Evolutionary conservation across 1,140 invertebrate genomes (phyloP).

Genomic region (Megathymus violae): DNA sequence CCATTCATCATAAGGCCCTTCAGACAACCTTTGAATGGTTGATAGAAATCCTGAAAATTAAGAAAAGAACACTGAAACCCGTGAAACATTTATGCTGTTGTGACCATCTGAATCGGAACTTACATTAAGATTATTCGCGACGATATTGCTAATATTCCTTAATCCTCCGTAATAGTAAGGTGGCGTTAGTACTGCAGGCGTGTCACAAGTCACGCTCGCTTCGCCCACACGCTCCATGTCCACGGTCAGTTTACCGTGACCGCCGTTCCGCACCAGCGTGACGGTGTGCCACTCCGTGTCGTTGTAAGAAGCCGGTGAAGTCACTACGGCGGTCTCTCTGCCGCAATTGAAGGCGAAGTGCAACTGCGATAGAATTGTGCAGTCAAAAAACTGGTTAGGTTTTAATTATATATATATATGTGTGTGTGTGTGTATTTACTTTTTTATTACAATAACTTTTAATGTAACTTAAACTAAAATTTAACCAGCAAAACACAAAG

Average conservation of each 20-base stretch:
- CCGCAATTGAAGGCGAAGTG: slow-evolving; percentile 85
- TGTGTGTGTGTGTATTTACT: too few species aligned
- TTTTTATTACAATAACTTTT: too few species aligned
- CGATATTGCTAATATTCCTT: slow-evolving; percentile 47
- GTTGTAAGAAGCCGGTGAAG: slow-evolving; percentile 86
- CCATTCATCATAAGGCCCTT: slow-evolving; percentile 91
- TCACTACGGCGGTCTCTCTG: slow-evolving; percentile 86
- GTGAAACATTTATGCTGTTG: too few species aligned
- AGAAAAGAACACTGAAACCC: too few species aligned
- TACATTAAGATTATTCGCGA: slow-evolving; percentile 57
- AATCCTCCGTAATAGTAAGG: slow-evolving; percentile 93
- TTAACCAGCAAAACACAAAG: too few species aligned
- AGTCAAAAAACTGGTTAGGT: too few species aligned
- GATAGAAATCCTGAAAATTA: slow-evolving; percentile 68
- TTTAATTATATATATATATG: too few species aligned
- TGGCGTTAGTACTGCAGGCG: slow-evolving; percentile 86
- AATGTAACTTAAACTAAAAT: too few species aligned
- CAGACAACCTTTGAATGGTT: slow-evolving; percentile 94
- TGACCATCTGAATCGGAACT: slow-evolving; percentile 13
- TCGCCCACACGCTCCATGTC: slow-evolving; percentile 86
- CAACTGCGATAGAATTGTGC: slow-evolving; percentile 54
- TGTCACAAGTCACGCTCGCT: slow-evolving; percentile 83
- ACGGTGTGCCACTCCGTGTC: slow-evolving; percentile 95
- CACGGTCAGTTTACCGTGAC: slow-evolving; percentile 87
- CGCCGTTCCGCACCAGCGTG: slow-evolving; percentile 84